Evolutionary conservation across 2,888 invertebrate genomes (phyloP).

Genomic region (Drosophila formosana): DNA sequence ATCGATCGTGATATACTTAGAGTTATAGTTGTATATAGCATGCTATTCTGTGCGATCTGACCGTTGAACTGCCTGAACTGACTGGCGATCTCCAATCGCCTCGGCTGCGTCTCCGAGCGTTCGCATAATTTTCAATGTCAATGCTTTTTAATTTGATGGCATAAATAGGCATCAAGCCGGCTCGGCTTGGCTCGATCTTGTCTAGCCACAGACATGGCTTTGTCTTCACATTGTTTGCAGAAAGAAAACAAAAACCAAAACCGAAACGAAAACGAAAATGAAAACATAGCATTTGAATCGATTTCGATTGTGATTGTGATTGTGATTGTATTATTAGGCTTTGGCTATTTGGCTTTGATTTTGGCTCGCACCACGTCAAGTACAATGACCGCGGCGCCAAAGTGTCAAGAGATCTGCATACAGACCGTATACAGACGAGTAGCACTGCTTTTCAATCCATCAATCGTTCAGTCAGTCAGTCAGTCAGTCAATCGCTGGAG

Average conservation of each 20-base stretch:
- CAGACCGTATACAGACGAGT: conserved; percentile 1
- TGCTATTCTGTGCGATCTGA: conserved; percentile 20
- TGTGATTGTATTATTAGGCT: conserved; percentile 8
- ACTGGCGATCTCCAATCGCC: conserved; percentile 1
- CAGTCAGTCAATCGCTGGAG: background rate
- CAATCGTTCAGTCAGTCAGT: background rate
- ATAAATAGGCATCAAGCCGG: conserved; percentile 54
- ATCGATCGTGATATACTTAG: conserved; percentile 9
- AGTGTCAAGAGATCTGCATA: conserved; percentile 19
- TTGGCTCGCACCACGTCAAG: conserved; percentile 50
- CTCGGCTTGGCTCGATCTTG: conserved; percentile 24
- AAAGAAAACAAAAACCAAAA: conserved; percentile 32
- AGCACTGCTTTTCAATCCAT: conserved; percentile 1
- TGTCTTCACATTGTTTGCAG: conserved; percentile 34
- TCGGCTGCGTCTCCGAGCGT: conserved; percentile 26
- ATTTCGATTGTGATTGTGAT: conserved; percentile 25
- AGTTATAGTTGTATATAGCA: background rate
- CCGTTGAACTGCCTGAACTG: background rate
- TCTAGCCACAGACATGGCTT: conserved; percentile 12
- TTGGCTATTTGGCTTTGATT: conserved; percentile 36
- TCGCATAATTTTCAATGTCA: conserved; percentile 77
- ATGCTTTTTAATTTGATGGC: conserved; percentile 73
- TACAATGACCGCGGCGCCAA: conserved; percentile 65
- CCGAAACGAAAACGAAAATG: conserved; percentile 56
- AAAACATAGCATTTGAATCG: conserved; percentile 52